phyloP scores from a whole-genome alignment of 2,113 vertebrate genomes.

The Pachypanchax playfairii region DNA sequence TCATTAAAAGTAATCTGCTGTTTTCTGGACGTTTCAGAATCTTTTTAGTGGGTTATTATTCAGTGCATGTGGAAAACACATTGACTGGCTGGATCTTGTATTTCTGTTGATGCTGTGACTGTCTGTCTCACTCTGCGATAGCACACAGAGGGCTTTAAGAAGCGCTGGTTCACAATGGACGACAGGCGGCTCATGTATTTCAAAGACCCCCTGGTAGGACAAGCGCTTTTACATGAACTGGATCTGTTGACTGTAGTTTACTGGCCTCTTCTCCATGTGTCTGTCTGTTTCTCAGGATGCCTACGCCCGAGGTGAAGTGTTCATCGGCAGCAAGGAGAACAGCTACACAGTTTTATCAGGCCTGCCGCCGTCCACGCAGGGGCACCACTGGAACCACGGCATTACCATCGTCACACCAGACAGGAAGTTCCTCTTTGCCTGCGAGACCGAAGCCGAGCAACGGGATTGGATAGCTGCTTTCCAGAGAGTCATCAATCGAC shows the following conservation, averaged over 20 bases:
- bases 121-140: constrained; percentile 47
- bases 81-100: too few relatives aligned
- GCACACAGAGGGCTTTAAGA: constrained; percentile 98
- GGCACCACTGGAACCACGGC: constrained; percentile 91
- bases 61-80: too few relatives aligned
- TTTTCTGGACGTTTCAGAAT: too few relatives aligned
- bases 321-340: constrained; percentile 96
- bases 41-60: too few relatives aligned
- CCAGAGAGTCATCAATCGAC: constrained; percentile 91
- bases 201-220: constrained; percentile 94
- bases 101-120: neutral
- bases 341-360: constrained; percentile 91
- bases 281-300: constrained; percentile 83
- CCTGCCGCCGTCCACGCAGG: constrained; percentile 87
- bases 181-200: constrained; percentile 97
- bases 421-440: constrained; percentile 94
- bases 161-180: constrained; percentile 96
- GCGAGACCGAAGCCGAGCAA: constrained; percentile 90
- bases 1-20: too few relatives aligned
- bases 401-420: constrained; percentile 96
- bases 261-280: neutral
- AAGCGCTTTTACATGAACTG: neutral
- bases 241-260: neutral
- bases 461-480: constrained; percentile 91
- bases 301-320: constrained; percentile 94